Evolutionary conservation across 2,797 vertebrate species (phyloP), one percentile per base, ranked within the genome.

Genomic region (Lateolabrax maculatus): DNA sequence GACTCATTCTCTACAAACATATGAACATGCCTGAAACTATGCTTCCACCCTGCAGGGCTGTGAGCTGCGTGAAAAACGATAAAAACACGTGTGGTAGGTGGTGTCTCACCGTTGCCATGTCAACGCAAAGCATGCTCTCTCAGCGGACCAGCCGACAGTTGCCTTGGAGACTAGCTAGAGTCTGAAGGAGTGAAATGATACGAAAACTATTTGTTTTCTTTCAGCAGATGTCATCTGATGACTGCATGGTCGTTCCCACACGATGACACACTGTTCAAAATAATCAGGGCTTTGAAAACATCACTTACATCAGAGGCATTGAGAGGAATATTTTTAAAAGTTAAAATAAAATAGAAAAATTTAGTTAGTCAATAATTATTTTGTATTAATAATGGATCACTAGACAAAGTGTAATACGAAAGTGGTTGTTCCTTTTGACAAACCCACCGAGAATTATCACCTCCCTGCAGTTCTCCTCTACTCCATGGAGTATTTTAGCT

Each of bases 101-200:
- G 88, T 89, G 88, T 92, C 92, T 88, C n/a, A n/a, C n/a, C 83
- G 91, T 96, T 95, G 92, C 94, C 93, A 92, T 94, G 94, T 93
- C 94, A 94, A 96, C 94, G 79, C 87, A 87, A 91, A 92, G 85
- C 94, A 87, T 90, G 77, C 66, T 88, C 86, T 88, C 86, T 84
- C 91, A 84, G 82, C 70, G 83, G 84, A 93, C 90, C 89, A 89
- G 87, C 84, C 77, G 77, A 84, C 90, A 75, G 96, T 97, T 97
- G 95, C 96, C 96, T 93, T 96, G 96, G 95, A 94, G 95, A 97
- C 96, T 92, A 73, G 66, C 71, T 55, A 72, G 86, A 87, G 85
- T 90, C 82, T 85, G 81, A 87, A 79, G 73, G 75, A 70, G 77
- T 53, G 51, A 84, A 89, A 91, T 76, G n/a, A 88, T 87, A 83